phyloP scores from a whole-genome alignment of 2,797 vertebrate genomes.

The Amblyopsis hoosieri region DNA sequence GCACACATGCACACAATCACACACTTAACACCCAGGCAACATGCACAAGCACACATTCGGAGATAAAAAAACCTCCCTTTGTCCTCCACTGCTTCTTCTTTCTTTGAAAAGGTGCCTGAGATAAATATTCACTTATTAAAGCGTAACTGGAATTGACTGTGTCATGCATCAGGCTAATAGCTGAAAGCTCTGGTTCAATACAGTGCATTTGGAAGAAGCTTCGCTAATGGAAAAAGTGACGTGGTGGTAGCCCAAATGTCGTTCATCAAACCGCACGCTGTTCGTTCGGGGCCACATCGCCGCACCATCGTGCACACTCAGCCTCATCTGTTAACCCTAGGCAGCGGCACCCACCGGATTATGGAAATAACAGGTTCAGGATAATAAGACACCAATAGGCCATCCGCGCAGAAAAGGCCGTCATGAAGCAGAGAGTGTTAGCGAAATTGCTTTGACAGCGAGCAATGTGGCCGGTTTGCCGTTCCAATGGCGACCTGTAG shows the following conservation, averaged over 20 bases:
- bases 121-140: conserved; percentile 94
- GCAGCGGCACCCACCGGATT: conserved; percentile 84
- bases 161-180: conserved; percentile 98
- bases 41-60: conserved; percentile 31
- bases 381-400: conserved; percentile 76
- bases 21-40: not conserved
- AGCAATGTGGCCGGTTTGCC: conserved; percentile 50
- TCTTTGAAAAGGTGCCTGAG: conserved; percentile 65
- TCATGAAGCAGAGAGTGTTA: conserved; percentile 67
- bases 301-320: conserved; percentile 87
- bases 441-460: conserved; percentile 54
- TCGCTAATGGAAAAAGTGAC: conserved; percentile 98
- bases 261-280: conserved; percentile 93
- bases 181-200: conserved; percentile 92
- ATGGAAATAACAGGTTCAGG: conserved; percentile 80
- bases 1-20: not conserved
- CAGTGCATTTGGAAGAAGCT: conserved; percentile 90
- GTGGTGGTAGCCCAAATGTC: conserved; percentile 87
- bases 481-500: conserved; percentile 55
- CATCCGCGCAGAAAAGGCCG: conserved; percentile 78
- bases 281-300: conserved; percentile 91
- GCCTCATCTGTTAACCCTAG: conserved; percentile 90
- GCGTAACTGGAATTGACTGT: conserved; percentile 95
- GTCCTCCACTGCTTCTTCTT: conserved; percentile 35
- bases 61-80: conserved; percentile 46